phyloP scores from a whole-genome alignment of 1,140 invertebrate genomes.

The Halyomorpha halys region DNA sequence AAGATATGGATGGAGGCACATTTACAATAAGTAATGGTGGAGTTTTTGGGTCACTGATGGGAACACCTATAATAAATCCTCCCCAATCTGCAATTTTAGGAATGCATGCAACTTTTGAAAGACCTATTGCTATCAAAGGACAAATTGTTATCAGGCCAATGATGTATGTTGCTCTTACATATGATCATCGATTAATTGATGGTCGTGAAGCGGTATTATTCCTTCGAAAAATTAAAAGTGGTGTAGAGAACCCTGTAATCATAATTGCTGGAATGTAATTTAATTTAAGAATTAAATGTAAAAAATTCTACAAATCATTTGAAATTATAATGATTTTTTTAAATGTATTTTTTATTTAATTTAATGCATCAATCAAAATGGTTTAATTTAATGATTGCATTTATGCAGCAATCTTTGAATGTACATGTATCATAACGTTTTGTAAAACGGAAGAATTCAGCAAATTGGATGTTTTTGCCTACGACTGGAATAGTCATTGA shows the following conservation, averaged over 20 bases:
- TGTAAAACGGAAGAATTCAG: too few relatives aligned
- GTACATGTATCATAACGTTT: too few relatives aligned
- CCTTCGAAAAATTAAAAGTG: constrained; percentile 89
- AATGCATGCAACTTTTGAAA: constrained; percentile 95
- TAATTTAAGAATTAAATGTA: background rate
- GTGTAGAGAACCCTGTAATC: constrained; percentile 88
- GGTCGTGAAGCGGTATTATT: constrained; percentile 97
- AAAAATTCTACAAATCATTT: too few relatives aligned
- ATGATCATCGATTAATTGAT: constrained; percentile 97
- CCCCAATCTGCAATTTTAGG: constrained; percentile 97
- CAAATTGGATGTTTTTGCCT: too few relatives aligned
- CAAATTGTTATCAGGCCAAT: constrained; percentile 96
- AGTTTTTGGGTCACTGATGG: constrained; percentile 95
- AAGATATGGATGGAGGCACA: constrained; percentile 99
- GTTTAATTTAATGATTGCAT: too few relatives aligned
- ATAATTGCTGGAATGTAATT: constrained; percentile 12
- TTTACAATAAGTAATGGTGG: constrained; percentile 99
- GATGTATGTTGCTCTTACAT: constrained; percentile 98
- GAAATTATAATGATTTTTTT: too few relatives aligned
- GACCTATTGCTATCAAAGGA: constrained; percentile 89
- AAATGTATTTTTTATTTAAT: too few relatives aligned
- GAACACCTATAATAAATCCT: constrained; percentile 98
- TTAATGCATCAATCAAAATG: too few relatives aligned
- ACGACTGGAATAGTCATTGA: too few relatives aligned
- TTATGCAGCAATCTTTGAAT: too few relatives aligned